Percentiles rank a stretch among this genome's conserved stretches.
These are phyloP conservation scores for Lasioglossum oenotherae DNA, from an alignment of 2,888 invertebrate genomes.

Conservation along the genomic window DNA sequence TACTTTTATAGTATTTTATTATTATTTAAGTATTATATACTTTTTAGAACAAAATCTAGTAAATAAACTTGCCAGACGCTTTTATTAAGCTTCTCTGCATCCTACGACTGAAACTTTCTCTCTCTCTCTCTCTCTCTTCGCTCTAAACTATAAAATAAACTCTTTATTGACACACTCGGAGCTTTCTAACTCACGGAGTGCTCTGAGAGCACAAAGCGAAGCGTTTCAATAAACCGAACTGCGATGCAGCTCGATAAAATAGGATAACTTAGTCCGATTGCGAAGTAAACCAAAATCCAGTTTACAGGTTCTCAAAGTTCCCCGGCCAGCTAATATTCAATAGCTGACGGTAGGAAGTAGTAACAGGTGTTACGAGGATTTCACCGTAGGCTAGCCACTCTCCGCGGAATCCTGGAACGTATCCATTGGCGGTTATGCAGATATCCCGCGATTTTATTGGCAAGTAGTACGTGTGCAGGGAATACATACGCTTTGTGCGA, in stretches of 20 bases:
- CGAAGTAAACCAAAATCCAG: neutral
- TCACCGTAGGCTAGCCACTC: constrained; percentile 1
- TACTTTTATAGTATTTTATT: too few relatives aligned
- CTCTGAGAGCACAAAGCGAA: neutral
- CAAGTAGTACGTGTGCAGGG: neutral
- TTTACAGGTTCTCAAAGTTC: neutral
- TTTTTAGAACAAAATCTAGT: too few relatives aligned
- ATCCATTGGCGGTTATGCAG: neutral
- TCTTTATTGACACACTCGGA: neutral
- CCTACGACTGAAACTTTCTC: neutral
- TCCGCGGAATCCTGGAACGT: neutral
- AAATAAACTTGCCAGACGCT: neutral
- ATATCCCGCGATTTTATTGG: constrained; percentile 29
- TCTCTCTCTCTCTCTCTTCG: neutral
- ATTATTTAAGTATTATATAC: too few relatives aligned
- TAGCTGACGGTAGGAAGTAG: neutral
- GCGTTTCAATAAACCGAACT: neutral
- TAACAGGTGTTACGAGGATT: constrained; percentile 43
- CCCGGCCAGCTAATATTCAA: neutral
- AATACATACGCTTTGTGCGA: neutral
- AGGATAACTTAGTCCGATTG: neutral
- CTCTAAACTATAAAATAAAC: neutral
- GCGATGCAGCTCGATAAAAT: neutral
- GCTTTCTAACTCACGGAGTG: neutral
- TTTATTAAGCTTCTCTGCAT: neutral